Evolutionary conservation across 1,140 invertebrate species (phyloP), one percentile per base, ranked within the genome.

Genomic region (Varroa destructor): DNA sequence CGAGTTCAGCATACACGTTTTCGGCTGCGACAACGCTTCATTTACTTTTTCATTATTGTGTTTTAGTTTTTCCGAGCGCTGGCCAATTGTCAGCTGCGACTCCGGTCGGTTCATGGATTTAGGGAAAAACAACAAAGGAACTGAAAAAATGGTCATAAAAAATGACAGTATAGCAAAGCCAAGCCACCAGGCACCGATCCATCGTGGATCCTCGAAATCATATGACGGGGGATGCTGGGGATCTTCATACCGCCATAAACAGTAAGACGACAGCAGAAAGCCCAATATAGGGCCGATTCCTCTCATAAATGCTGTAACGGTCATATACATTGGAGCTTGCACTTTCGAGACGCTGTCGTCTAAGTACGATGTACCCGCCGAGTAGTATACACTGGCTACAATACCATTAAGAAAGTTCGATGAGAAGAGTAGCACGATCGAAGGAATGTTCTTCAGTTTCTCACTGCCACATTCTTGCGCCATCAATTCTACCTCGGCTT

Each of bases 121-220:
- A 6, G 86, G 86, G 74, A 87, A 87, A 51, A 87, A 79, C 0
- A 84, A 82, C 1, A 87, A 79, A n/a, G 87, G 78, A 5, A 83
- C 81, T 0, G 85, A 83, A 43, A 86, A 85, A 37, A 86, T 71
- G n/a, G 85, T 81, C 0, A 87, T 80, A 1, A 86, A 75, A 0
- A 83, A 76, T n/a, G 85, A 87, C 71, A 87, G 80, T 8, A 88
- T 82, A 43, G 88, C 72, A 72, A 80, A 80, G 14, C 83, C 87
- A 83, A 88, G 74, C 87, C 87, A 89, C 87, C 87, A 89, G 10
- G 87, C 87, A 1, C 87, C 87, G 36, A 88, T 76, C 87, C 87
- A 89, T 73, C 87, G 81, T 1, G 87, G 87, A 81, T 89, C 87
- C 74, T 84, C 81, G 54, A 81, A 85, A 12, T 80, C 83, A 56